Percentiles rank a stretch among this genome's conserved stretches.
Evolutionary conservation across 1,140 invertebrate genomes (phyloP).

Genomic region (Grapholita molesta): DNA sequence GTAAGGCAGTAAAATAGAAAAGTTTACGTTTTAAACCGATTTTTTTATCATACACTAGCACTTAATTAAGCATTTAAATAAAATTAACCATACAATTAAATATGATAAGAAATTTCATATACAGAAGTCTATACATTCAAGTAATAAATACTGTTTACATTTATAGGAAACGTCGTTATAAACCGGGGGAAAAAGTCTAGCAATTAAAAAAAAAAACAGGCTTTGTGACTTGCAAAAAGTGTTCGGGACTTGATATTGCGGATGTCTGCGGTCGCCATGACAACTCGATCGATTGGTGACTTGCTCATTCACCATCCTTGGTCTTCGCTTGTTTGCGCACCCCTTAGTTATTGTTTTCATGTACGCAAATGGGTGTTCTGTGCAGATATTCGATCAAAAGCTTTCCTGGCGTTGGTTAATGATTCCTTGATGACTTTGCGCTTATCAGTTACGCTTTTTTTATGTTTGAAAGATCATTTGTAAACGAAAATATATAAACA

Average conservation of each 20-base stretch:
- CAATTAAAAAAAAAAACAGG: not conserved
- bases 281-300: slow-evolving; percentile 15
- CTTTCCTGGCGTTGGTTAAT: not conserved
- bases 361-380: slow-evolving; percentile 7
- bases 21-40: no score
- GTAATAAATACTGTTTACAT: no score
- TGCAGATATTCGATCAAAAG: not conserved
- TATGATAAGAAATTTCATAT: no score
- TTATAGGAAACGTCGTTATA: no score
- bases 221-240: slow-evolving; percentile 9
- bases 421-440: not conserved
- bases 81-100: no score
- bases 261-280: slow-evolving; percentile 10
- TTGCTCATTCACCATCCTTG: slow-evolving; percentile 9
- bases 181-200: no score
- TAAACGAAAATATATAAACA: not conserved
- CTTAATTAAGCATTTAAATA: no score
- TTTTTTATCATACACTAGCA: no score
- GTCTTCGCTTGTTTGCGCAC: slow-evolving; percentile 10
- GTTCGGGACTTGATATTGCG: slow-evolving; percentile 14
- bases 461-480: not conserved
- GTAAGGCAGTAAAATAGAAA: no score
- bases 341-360: slow-evolving; percentile 12
- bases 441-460: not conserved
- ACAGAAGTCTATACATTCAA: no score